Percentiles rank a stretch among this genome's conserved stretches.
These are phyloP conservation scores for Enteromius trimaculatus DNA, from an alignment of 2,797 vertebrate species.

Conservation along the genomic window DNA sequence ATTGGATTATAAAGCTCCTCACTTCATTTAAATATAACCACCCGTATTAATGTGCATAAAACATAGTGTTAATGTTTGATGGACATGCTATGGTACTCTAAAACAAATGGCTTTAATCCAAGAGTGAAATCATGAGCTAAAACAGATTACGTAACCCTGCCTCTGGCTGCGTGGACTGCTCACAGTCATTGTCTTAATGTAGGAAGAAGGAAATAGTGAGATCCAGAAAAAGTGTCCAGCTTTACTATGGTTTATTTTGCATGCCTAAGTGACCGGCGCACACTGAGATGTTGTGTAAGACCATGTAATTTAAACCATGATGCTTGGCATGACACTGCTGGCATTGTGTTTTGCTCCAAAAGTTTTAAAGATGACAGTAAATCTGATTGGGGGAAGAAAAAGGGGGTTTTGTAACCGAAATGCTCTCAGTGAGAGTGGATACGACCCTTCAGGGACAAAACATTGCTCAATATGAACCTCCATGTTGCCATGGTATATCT, in stretches of 20 bases:
- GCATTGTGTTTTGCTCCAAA: not conserved
- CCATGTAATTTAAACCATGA: conserved; percentile 8
- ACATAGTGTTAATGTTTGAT: not conserved
- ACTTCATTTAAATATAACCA: not conserved
- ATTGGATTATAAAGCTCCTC: not conserved
- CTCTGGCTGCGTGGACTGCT: conserved; percentile 20
- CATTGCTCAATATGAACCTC: not conserved
- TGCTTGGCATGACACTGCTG: not conserved
- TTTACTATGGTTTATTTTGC: conserved; percentile 22
- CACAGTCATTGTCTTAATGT: conserved; percentile 20
- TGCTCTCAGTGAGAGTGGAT: not conserved
- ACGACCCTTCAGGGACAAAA: not conserved
- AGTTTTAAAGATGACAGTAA: not conserved
- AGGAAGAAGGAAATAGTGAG: not conserved
- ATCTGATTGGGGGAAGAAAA: not conserved
- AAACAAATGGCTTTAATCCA: conserved; percentile 25
- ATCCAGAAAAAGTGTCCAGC: conserved; percentile 7
- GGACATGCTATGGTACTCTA: not conserved
- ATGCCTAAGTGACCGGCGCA: conserved; percentile 2
- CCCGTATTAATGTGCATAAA: not conserved
- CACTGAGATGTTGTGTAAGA: conserved; percentile 9
- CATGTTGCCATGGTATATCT: not conserved
- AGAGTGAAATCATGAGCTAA: conserved; percentile 20
- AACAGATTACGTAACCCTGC: not conserved
- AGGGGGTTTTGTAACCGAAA: not conserved